Evolutionary conservation across 2,888 invertebrate species (phyloP).

Genomic region (Drosophila neonasuta): DNA sequence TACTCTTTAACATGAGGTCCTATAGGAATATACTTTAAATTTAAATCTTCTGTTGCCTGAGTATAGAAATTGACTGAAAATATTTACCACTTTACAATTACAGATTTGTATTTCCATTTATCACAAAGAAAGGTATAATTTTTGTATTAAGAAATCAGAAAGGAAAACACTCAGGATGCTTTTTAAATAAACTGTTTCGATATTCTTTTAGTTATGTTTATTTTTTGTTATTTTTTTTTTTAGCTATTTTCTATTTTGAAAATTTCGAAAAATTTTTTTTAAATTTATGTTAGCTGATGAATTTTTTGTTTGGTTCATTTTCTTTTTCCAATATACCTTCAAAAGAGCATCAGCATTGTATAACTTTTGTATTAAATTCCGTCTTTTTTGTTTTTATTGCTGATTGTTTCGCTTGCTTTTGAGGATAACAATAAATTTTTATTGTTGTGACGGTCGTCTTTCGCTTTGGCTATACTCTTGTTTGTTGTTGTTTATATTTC

Average conservation of each 20-base stretch:
- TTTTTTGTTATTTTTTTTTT: no score
- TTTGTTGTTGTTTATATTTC: slow-evolving; percentile 45
- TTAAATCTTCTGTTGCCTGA: not conserved
- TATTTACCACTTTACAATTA: no score
- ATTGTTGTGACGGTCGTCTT: slow-evolving; percentile 59
- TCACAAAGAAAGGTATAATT: no score
- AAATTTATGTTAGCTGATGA: no score
- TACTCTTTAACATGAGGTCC: slow-evolving; percentile 7
- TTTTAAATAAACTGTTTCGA: no score
- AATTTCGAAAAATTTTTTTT: no score
- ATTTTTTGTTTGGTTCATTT: not conserved
- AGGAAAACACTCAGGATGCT: no score
- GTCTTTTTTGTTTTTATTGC: slow-evolving; percentile 66
- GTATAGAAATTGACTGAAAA: not conserved
- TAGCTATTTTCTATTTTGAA: no score
- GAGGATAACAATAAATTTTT: slow-evolving; percentile 76
- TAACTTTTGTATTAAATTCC: slow-evolving; percentile 1
- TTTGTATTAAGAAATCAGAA: no score
- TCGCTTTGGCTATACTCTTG: slow-evolving; percentile 40
- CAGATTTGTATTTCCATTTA: no score
- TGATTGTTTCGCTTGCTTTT: slow-evolving; percentile 71
- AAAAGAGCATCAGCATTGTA: slow-evolving; percentile 25
- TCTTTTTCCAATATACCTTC: not conserved
- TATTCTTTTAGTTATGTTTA: no score
- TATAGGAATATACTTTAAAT: not conserved